Percentiles rank a stretch among this genome's conserved stretches.
These are phyloP conservation scores for Paratilapia polleni DNA, from an alignment of 2,113 vertebrate species.

Conservation along the genomic window DNA sequence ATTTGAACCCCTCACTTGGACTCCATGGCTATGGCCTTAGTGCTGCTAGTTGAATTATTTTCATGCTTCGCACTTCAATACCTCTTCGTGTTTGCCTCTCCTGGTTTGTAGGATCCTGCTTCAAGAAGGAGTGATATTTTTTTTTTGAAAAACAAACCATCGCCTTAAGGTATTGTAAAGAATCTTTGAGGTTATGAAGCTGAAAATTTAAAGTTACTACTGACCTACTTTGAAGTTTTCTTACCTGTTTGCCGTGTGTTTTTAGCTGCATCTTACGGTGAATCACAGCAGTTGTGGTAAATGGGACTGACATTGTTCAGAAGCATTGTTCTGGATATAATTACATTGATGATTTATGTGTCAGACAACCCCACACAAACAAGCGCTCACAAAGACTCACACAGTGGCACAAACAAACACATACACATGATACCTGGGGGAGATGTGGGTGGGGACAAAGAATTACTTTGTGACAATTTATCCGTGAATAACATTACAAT, in stretches of 20 bases:
- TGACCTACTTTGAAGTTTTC: constrained; percentile 61
- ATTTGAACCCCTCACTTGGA: neutral
- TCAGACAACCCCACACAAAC: neutral
- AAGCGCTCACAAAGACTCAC: neutral
- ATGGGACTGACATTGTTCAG: constrained; percentile 31
- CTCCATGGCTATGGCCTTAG: no score
- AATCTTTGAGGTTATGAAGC: constrained; percentile 49
- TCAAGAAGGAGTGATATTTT: neutral
- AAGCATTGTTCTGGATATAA: constrained; percentile 43
- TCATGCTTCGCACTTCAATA: neutral
- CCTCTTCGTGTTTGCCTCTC: constrained; percentile 3
- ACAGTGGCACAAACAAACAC: neutral
- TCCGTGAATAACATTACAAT: constrained; percentile 41
- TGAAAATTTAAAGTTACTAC: constrained; percentile 37
- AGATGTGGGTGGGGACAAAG: constrained; percentile 17
- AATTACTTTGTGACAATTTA: constrained; percentile 51
- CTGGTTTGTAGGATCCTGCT: constrained; percentile 10
- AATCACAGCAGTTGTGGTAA: constrained; percentile 33
- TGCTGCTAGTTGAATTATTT: neutral
- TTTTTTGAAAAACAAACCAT: constrained; percentile 22
- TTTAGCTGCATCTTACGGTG: constrained; percentile 11
- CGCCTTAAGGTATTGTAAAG: constrained; percentile 33
- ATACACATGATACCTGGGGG: constrained; percentile 32
- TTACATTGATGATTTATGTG: constrained; percentile 49
- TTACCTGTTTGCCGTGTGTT: constrained; percentile 21